Conservation (phyloP, 1,140 invertebrate species). For the Tetramorium parvispinum region DNA sequence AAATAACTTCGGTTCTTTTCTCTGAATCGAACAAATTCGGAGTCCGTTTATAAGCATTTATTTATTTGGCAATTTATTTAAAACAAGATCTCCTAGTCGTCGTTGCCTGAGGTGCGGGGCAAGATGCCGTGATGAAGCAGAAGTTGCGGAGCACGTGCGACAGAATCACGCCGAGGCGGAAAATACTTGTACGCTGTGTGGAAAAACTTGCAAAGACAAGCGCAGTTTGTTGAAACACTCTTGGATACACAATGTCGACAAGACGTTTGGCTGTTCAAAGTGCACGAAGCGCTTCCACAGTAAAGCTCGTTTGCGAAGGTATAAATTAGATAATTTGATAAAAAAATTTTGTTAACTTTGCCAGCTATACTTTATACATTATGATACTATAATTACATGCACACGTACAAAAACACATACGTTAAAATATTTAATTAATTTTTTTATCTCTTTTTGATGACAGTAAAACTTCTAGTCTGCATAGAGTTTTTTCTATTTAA, state of each 20-base stretch:
- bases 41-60: background rate
- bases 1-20: background rate
- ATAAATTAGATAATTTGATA: background rate
- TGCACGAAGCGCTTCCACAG: conserved; percentile 91
- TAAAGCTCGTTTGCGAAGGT: conserved; percentile 87
- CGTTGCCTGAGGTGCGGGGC: conserved; percentile 89
- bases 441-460: background rate
- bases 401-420: background rate
- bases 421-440: background rate
- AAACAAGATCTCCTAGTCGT: conserved; percentile 82
- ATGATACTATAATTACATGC: background rate
- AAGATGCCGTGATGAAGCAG: conserved; percentile 86
- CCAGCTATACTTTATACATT: background rate
- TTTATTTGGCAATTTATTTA: conserved; percentile 4
- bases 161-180: conserved; percentile 87
- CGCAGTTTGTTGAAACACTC: conserved; percentile 89
- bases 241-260: conserved; percentile 88
- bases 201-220: conserved; percentile 89
- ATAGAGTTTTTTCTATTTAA: background rate
- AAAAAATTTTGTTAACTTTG: background rate
- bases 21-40: background rate
- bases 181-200: conserved; percentile 87
- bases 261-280: conserved; percentile 87
- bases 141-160: conserved; percentile 87
- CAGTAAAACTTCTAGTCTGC: background rate